Evolutionary conservation across 2,888 invertebrate genomes (phyloP).

Genomic region (Andrena marginata): DNA sequence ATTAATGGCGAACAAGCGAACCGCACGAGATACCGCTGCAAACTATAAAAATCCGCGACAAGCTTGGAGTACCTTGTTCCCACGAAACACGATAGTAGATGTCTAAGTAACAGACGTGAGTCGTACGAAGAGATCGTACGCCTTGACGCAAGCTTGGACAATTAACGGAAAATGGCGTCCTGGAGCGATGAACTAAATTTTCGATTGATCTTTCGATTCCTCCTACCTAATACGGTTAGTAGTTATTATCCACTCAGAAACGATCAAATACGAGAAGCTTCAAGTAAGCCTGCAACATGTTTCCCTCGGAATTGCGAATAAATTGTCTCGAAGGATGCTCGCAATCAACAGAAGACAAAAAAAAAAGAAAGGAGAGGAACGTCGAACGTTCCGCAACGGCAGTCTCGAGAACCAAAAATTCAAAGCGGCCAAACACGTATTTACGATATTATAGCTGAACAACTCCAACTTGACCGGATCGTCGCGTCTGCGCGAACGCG

Average conservation of each 20-base stretch:
- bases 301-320: neutral
- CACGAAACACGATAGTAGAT: neutral
- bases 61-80: neutral
- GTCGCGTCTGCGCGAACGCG: too few species aligned
- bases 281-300: neutral
- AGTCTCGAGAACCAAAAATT: slow-evolving; percentile 48
- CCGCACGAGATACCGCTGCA: neutral
- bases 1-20: slow-evolving; percentile 18
- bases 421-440: slow-evolving; percentile 63
- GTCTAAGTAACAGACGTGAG: neutral
- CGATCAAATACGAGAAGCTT: slow-evolving; percentile 13
- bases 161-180: slow-evolving; percentile 1
- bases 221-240: neutral
- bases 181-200: slow-evolving; percentile 16
- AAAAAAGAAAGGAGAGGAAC: neutral
- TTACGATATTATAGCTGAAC: slow-evolving; percentile 41
- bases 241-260: neutral
- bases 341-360: slow-evolving; percentile 9
- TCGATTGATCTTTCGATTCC: slow-evolving; percentile 4
- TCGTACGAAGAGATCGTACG: neutral
- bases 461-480: too few species aligned
- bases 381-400: slow-evolving; percentile 34
- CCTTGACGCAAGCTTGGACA: neutral
- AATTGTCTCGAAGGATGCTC: neutral
- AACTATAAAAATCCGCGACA: neutral